Percentiles rank a stretch among this genome's conserved stretches.
Conservation (phyloP, 1,140 invertebrate species). For the Pristionchus pacificus region DNA sequence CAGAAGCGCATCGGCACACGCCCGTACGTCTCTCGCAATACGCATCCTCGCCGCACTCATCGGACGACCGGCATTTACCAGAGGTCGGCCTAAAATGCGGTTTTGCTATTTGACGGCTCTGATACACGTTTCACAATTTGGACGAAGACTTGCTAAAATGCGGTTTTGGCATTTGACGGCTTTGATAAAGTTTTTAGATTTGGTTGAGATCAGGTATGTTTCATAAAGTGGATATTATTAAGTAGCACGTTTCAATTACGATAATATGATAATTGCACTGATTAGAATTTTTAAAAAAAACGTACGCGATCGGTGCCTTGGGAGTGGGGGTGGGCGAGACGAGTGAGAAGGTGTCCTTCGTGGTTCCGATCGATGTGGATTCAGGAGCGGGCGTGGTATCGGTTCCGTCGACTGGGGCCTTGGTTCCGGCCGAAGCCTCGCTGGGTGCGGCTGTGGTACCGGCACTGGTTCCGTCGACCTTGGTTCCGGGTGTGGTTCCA, state of each 20-base stretch:
- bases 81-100: conserved; percentile 11
- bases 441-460: not conserved
- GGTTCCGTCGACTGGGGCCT: conserved; percentile 1
- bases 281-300: too few species aligned
- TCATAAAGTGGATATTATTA: too few species aligned
- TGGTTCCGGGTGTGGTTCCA: too few species aligned
- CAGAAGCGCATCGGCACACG: conserved; percentile 40
- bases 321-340: not conserved
- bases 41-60: conserved; percentile 49
- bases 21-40: conserved; percentile 43
- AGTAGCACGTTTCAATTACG: too few species aligned
- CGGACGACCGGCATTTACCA: conserved; percentile 34
- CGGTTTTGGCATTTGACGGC: too few species aligned
- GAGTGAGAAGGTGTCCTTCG: conserved; percentile 27
- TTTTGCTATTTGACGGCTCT: too few species aligned
- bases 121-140: too few species aligned
- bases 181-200: too few species aligned
- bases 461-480: too few species aligned
- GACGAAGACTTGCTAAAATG: too few species aligned
- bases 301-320: conserved; percentile 1
- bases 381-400: conserved; percentile 3
- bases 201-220: too few species aligned
- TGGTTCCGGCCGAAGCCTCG: not conserved
- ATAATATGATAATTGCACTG: not conserved
- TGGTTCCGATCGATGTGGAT: too few species aligned